Evolutionary conservation across 2,797 vertebrate species (phyloP), one percentile per base, ranked within the genome.

Genomic region (Gila robusta): DNA sequence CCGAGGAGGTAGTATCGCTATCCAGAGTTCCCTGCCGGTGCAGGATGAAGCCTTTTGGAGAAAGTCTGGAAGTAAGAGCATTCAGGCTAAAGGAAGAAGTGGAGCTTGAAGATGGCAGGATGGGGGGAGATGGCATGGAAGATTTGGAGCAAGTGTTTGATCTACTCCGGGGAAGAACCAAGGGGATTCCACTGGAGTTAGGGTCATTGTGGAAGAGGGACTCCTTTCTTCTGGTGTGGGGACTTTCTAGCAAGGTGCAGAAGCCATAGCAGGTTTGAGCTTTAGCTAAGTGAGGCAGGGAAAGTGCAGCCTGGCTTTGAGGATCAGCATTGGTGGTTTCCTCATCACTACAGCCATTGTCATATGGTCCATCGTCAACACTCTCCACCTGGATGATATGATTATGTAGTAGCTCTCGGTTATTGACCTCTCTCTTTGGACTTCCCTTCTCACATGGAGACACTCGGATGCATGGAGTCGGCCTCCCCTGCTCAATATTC

Each of bases 181-280:
- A 84, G 23, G 96, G 94, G 81, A 96, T 90, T 0, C 82, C 84
- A 37, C 72, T 86, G 41, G 91, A 92, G 69, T 80, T 70, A 1
- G 94, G 87, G 47, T 96, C 95, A 0, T 93, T 89, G 26, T 97
- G 96, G 95, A 97, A 98, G 88, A 99, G 96, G 0, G 97, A 98
- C 91, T 99, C 98, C 89, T 98, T 99, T 66, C 97, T 95, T 79
- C 97, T 94, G 28, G 96, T 98, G 92, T 98, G 97, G 8, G 98
- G 98, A 84, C 98, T 98, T 93, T 99, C 98, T 83, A 98, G 93
- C 87, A 99, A 92, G 5, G 97, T 96, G 91, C 97, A 99, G 91
- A 99, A 99, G 59, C 98, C 98, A 0, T 99, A 99, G 86, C 96
- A 97, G 69, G 97, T 97, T 91, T 93, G 98, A 16, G 94, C 92